Percentiles rank a stretch among this genome's conserved stretches.
Conservation (phyloP, 2,113 vertebrate species). For the Rynchops niger region DNA sequence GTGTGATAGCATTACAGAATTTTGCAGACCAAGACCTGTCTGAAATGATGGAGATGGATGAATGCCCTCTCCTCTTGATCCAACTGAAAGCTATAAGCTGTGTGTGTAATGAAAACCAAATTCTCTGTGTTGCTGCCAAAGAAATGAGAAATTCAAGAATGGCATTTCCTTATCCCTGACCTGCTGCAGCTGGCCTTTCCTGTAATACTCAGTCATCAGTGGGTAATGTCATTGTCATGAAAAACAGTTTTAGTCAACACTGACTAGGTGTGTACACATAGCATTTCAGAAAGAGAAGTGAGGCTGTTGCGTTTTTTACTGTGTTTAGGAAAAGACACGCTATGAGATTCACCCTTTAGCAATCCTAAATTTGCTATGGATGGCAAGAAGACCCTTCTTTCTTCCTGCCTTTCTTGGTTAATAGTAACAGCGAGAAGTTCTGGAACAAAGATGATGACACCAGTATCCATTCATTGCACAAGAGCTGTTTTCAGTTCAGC, state of each 20-base stretch:
- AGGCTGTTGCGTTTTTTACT: neutral
- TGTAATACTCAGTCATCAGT: neutral
- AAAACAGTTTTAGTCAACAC: neutral
- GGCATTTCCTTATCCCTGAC: constrained; percentile 4
- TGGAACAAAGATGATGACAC: neutral
- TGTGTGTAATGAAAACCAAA: neutral
- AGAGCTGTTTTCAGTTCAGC: neutral
- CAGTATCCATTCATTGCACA: neutral
- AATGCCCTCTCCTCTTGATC: neutral
- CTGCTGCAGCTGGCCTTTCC: neutral
- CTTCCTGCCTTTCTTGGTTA: neutral
- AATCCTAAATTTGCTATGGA: neutral
- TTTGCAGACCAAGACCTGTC: neutral
- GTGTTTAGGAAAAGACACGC: neutral
- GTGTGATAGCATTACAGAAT: neutral
- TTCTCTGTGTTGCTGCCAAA: neutral
- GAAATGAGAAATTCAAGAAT: neutral
- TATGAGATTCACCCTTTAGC: neutral
- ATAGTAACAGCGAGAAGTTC: neutral
- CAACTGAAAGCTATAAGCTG: neutral
- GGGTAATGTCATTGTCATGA: neutral
- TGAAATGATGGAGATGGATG: neutral
- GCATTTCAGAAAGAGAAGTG: neutral
- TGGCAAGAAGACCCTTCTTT: neutral
- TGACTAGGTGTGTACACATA: neutral